A percentile compares a stretch with the other conserved stretches of the same genome.
These are phyloP conservation scores for Ashinkailepas kermadecensis DNA, from an alignment of 2,888 invertebrate genomes.

Conservation along the genomic window DNA sequence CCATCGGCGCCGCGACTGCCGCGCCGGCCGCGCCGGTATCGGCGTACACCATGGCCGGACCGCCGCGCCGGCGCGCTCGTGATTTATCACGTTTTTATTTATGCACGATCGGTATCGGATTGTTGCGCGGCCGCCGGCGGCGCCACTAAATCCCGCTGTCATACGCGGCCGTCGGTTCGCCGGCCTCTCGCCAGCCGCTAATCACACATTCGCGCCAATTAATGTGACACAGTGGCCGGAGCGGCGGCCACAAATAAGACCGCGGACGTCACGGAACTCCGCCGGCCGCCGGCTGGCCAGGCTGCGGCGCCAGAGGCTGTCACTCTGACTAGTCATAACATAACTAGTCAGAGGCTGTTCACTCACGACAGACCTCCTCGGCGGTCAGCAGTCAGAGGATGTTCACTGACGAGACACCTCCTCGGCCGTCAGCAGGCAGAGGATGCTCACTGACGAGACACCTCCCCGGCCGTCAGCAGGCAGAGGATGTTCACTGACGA, in stretches of 20 bases:
- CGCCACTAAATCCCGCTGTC: background rate
- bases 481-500: too few species aligned
- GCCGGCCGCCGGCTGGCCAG: background rate
- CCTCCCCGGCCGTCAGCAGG: too few species aligned
- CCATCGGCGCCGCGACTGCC: background rate
- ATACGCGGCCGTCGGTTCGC: background rate
- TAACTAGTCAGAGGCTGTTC: too few species aligned
- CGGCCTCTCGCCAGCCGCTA: background rate
- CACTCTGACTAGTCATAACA: too few species aligned
- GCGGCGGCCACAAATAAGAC: background rate
- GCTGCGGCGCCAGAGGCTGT: too few species aligned
- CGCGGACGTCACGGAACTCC: background rate
- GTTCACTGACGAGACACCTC: too few species aligned
- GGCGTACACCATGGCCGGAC: too few species aligned
- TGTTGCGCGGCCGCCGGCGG: background rate
- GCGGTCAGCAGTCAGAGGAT: too few species aligned
- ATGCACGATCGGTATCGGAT: slow-evolving; percentile 15
- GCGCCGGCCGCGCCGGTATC: background rate
- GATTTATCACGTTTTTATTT: slow-evolving; percentile 20
- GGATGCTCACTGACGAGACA: too few species aligned
- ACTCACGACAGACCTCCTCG: too few species aligned
- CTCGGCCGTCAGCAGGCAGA: too few species aligned
- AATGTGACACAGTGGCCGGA: background rate
- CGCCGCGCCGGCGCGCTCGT: background rate
- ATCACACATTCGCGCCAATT: slow-evolving; percentile 8